Evolutionary conservation across 1,140 invertebrate genomes (phyloP), one percentile per base, ranked within the genome.

Genomic region (Eubasilissa regina): DNA sequence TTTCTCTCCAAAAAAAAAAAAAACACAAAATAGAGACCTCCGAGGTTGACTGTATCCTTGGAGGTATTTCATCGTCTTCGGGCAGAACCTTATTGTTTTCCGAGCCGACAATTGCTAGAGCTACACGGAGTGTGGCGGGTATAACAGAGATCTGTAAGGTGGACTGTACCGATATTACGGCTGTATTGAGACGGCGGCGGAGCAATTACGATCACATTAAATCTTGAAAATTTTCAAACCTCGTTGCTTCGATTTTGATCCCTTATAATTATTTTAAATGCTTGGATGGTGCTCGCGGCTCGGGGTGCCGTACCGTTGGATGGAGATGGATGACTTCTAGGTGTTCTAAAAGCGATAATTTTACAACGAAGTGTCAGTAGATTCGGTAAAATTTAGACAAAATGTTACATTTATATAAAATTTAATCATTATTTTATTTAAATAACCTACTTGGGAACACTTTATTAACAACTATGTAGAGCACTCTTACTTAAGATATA

Each of bases 191-290:
- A 62, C 45, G 70, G 74, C 78, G 77, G 81, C 55, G 66, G 60
- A 72, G 68, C 81, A 82, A 82, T 82, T 82, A 82, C 81, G 81
- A 78, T 76, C 78, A 83, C 62, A 83, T 83, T 83, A 83, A 83
- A 83, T 80, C 78, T 82, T 80, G 81, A 80, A 83, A 82, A 83
- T 80, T 77, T 80, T 80, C 81, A 83, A 80, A 83, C 78, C 79
- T 80, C 79, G 81, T 83, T 83, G 81, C 79, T 80, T 83, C 81
- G 81, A 83, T 83, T 83, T 78, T 80, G 79, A 83, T 80, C 73
- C 81, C 81, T 83, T 80, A 79, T 83, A 83, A 83, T 83, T 83
- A 83, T 83, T 83, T 80, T 80, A 83, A 83, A 83, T 83, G 81
- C 79, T 77, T 11, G 64, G 78, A 80, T 76, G 70, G 15, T 74